Conservation (phyloP, 2,113 vertebrate species). For the Hypomesus transpacificus region DNA sequence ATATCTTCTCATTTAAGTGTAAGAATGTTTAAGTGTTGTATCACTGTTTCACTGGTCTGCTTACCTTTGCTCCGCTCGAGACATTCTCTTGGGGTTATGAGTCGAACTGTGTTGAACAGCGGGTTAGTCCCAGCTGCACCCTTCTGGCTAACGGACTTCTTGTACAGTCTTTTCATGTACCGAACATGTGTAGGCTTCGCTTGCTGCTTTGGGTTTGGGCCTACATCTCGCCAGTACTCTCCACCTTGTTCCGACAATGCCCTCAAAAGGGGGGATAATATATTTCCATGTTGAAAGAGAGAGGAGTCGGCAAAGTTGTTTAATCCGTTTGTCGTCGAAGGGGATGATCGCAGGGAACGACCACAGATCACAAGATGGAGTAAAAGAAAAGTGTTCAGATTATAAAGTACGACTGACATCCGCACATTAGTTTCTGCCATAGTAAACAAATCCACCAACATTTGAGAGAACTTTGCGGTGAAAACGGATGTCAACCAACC, state of each 20-base stretch:
- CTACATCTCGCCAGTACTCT: slow-evolving; percentile 49
- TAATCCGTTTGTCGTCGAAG: slow-evolving; percentile 22
- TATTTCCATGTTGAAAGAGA: slow-evolving; percentile 53
- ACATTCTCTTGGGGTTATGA: slow-evolving; percentile 81
- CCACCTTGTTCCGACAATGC: slow-evolving; percentile 70
- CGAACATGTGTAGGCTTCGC: slow-evolving; percentile 81
- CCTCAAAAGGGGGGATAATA: slow-evolving; percentile 78
- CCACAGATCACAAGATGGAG: slow-evolving; percentile 43
- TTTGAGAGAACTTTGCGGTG: slow-evolving; percentile 18
- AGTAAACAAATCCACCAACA: slow-evolving; percentile 32
- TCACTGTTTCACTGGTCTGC: background rate
- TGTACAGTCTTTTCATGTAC: slow-evolving; percentile 89
- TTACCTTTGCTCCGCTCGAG: slow-evolving; percentile 58
- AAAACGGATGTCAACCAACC: slow-evolving; percentile 36
- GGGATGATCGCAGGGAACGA: slow-evolving; percentile 30
- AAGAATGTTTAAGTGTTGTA: too few species aligned
- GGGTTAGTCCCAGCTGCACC: slow-evolving; percentile 68
- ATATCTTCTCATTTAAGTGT: too few species aligned
- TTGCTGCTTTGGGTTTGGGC: slow-evolving; percentile 48
- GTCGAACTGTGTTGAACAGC: slow-evolving; percentile 84
- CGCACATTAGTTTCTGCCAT: slow-evolving; percentile 52
- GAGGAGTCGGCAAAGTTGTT: slow-evolving; percentile 13
- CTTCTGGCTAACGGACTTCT: slow-evolving; percentile 76
- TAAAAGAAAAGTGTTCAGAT: slow-evolving; percentile 31
- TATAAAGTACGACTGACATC: slow-evolving; percentile 31